phyloP scores from a whole-genome alignment of 1,140 invertebrate genomes.

The Varroa destructor region DNA sequence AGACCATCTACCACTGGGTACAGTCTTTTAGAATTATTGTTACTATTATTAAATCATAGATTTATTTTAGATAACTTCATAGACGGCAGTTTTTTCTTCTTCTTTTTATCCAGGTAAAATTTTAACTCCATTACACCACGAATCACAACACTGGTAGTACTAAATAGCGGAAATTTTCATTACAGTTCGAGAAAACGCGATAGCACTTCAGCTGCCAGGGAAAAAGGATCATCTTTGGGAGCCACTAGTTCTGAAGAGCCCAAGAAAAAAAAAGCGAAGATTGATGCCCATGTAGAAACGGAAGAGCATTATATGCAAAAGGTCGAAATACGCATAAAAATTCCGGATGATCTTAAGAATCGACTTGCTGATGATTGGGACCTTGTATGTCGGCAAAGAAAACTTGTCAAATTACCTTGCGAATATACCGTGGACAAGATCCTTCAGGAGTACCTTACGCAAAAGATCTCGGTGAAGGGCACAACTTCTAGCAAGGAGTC shows the following conservation, averaged over 20 bases:
- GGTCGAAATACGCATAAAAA: constrained; percentile 63
- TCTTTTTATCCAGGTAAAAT: constrained; percentile 9
- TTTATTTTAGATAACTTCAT: constrained; percentile 28
- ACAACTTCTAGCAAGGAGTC: constrained; percentile 60
- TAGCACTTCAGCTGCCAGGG: background rate
- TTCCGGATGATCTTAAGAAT: constrained; percentile 82
- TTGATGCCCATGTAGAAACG: constrained; percentile 14
- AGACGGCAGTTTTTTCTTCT: constrained; percentile 1
- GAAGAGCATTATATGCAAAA: constrained; percentile 34
- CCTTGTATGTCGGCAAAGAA: constrained; percentile 70
- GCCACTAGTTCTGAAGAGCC: constrained; percentile 4
- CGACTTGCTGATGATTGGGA: constrained; percentile 93
- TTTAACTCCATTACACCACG: background rate
- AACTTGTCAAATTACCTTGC: constrained; percentile 67
- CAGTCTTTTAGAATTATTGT: constrained; percentile 22
- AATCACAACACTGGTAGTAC: too few species aligned
- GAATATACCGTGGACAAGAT: constrained; percentile 72
- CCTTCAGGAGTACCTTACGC: constrained; percentile 72
- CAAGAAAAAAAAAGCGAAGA: constrained; percentile 14
- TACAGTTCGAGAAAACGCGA: constrained; percentile 12
- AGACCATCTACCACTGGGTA: background rate
- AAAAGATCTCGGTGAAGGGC: constrained; percentile 62
- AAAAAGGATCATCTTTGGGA: background rate
- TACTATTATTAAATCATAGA: constrained; percentile 29
- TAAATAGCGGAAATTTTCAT: too few species aligned